These are phyloP conservation scores for Cuculus canorus DNA, from an alignment of 2,797 vertebrate genomes.

Conservation along the genomic window DNA sequence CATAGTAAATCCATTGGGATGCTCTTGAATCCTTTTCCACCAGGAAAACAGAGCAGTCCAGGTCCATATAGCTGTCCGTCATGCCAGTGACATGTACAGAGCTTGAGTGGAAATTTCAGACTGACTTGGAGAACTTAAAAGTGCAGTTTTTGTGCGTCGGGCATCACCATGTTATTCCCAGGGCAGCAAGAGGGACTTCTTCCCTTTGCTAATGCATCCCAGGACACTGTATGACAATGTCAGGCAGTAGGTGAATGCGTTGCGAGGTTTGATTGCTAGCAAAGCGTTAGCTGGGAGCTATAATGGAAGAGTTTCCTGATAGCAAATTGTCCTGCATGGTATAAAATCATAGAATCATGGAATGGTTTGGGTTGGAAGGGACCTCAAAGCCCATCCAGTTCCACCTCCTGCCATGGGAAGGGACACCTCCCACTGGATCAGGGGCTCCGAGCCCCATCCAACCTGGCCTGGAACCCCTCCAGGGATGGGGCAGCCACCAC, in stretches of 20 bases:
- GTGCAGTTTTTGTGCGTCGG: not conserved
- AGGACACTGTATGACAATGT: fast-evolving
- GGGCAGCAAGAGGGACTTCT: too few relatives aligned
- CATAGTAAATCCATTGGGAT: not conserved
- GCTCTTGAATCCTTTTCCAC: not conserved
- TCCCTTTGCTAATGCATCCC: too few relatives aligned
- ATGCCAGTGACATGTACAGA: fast-evolving
- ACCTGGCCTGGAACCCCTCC: too few relatives aligned
- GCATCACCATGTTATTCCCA: fast-evolving
- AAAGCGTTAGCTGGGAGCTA: not conserved
- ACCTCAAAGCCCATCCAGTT: too few relatives aligned
- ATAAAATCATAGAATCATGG: too few relatives aligned
- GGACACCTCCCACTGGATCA: too few relatives aligned
- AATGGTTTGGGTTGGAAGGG: too few relatives aligned
- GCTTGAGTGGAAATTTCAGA: not conserved
- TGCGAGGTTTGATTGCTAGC: not conserved
- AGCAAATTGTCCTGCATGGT: not conserved
- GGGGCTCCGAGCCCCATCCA: too few relatives aligned
- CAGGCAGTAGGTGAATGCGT: not conserved
- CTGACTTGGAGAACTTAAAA: not conserved
- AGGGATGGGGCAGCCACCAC: too few relatives aligned
- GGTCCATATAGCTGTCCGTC: not conserved
- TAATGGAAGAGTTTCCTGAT: not conserved
- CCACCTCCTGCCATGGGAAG: too few relatives aligned
- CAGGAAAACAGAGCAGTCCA: not conserved